Evolutionary conservation across 2,797 vertebrate species (phyloP), one percentile per base, ranked within the genome.

Genomic region (Emys orbicularis): DNA sequence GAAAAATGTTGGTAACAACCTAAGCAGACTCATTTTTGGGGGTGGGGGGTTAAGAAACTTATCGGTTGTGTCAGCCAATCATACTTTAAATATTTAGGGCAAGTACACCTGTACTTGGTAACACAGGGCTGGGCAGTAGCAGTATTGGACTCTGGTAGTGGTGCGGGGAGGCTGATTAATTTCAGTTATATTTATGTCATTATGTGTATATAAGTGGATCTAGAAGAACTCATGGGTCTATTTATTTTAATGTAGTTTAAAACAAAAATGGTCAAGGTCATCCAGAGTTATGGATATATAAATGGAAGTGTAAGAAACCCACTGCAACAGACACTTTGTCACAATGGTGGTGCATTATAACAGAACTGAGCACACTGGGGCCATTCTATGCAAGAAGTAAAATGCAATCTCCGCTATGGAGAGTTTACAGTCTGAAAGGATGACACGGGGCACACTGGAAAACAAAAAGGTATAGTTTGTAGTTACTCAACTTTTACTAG

Each of bases 131-230:
- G 41, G 13, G 7, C 5, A 65, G 25, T 1, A 85, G 27, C 4
- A 74, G 41, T 0, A 0, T 0, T 5, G 1, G 10, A 84, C 47
- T 89, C 79, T 1, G 79, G 9, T 1, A 1, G 16, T 72, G 84
- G 44, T 23, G n/a, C 4, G 5, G 8, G 80, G 77, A 8, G 86
- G 65, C 65, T 4, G 2, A 15, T 81, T 41, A 15, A 1, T 2
- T 41, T 88, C n/a, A 95, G 76, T 76, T 80, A 81, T 8, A 6
- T 2, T 0, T 27, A 19, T 6, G 56, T 44, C 21, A 5, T 25
- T 27, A 72, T 1, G 0, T 1, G 0, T 34, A 53, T 7, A 85
- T 1, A 72, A 23, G 16, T 18, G 29, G 23, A 5, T 74, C 8
- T 16, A 0, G 0, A 95, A 19, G 11, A 68, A 85, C 0, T n/a